Conservation (phyloP, 1,140 invertebrate species). For the Oreohelix idahoensis region DNA sequence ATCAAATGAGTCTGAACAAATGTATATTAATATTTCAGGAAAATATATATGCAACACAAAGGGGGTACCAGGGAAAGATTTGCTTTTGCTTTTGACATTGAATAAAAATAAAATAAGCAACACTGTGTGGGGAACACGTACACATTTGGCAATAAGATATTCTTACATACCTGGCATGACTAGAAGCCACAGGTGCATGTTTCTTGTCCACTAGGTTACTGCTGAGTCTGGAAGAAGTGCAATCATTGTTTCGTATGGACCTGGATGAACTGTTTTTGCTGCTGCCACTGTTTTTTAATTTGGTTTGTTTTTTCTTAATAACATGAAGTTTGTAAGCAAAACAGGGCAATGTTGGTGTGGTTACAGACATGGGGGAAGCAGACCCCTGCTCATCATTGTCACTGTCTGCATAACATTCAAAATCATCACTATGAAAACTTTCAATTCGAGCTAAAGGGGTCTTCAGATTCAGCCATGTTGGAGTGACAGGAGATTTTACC, state of each 20-base stretch:
- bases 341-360: conserved; percentile 67
- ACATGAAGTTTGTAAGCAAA: conserved; percentile 65
- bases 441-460: conserved; percentile 69
- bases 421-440: conserved; percentile 70
- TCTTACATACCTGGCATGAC: background rate
- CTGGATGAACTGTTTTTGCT: conserved; percentile 38
- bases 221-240: conserved; percentile 21
- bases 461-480: conserved; percentile 61
- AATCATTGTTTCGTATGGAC: background rate
- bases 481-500: conserved; percentile 60
- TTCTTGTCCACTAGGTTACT: conserved; percentile 7
- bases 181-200: background rate
- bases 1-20: too few relatives aligned
- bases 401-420: conserved; percentile 58
- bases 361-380: conserved; percentile 58
- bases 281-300: conserved; percentile 57
- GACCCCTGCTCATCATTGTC: conserved; percentile 53
- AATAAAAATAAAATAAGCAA: too few relatives aligned
- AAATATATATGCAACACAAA: too few relatives aligned
- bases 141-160: background rate
- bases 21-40: too few relatives aligned
- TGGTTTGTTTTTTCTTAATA: conserved; percentile 58
- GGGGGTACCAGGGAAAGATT: too few relatives aligned
- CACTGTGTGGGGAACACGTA: too few relatives aligned
- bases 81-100: too few relatives aligned